phyloP scores from a whole-genome alignment of 2,797 vertebrate genomes.

The Spinus olivaceus region DNA sequence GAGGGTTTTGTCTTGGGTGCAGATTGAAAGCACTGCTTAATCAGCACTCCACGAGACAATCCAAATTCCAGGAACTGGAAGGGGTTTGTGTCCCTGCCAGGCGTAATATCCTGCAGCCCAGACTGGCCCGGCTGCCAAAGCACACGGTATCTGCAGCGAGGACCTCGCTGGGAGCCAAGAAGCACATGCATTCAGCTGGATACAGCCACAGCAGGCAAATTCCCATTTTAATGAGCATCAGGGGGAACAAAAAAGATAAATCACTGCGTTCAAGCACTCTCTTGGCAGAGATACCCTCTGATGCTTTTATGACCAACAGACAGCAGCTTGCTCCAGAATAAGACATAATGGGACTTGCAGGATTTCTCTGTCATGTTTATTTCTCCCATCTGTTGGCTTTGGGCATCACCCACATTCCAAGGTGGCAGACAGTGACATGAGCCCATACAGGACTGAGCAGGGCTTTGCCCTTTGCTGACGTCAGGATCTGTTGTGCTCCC shows the following conservation, averaged over 20 bases:
- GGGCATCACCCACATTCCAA: neutral
- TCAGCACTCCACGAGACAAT: conserved; percentile 69
- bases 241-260: conserved; percentile 5
- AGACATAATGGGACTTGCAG: neutral
- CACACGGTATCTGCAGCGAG: conserved; percentile 68
- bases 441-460: neutral
- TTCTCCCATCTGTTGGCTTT: neutral
- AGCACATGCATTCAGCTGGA: conserved; percentile 44
- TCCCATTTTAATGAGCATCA: conserved; percentile 1
- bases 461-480: neutral
- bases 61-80: conserved; percentile 74
- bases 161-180: conserved; percentile 58
- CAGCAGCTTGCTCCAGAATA: neutral
- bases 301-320: neutral
- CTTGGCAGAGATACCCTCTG: neutral
- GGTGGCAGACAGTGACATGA: neutral
- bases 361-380: neutral
- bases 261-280: neutral
- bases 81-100: conserved; percentile 68
- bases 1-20: conserved; percentile 32
- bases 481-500: neutral
- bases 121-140: conserved; percentile 76
- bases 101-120: conserved; percentile 71
- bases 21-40: conserved; percentile 66
- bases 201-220: neutral